Percentiles rank a stretch among this genome's conserved stretches.
These are phyloP conservation scores for Lasioglossum malachurum DNA, from an alignment of 2,888 invertebrate genomes.

Conservation along the genomic window DNA sequence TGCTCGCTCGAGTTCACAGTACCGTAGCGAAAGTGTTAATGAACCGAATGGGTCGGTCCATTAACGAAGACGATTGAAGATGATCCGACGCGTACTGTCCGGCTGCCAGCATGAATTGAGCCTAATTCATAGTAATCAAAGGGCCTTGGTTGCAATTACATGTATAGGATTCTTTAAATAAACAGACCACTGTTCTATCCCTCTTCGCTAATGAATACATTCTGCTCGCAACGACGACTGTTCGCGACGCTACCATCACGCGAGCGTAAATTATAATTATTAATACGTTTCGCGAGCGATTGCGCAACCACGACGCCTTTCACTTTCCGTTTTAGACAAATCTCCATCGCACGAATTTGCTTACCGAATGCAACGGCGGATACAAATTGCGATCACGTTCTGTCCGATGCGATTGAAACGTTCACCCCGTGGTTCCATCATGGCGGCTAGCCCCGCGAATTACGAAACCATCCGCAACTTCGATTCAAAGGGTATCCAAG, in stretches of 20 bases:
- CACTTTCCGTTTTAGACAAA: constrained; percentile 56
- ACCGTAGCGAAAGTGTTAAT: constrained; percentile 1
- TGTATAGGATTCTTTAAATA: neutral
- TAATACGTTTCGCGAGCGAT: constrained; percentile 26
- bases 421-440: neutral
- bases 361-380: neutral
- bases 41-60: neutral
- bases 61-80: constrained; percentile 15
- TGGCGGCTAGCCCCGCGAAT: neutral
- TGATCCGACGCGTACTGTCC: neutral
- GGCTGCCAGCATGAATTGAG: neutral
- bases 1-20: neutral
- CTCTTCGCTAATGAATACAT: neutral
- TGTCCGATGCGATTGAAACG: constrained; percentile 32
- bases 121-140: neutral
- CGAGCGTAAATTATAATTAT: constrained; percentile 27
- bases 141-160: neutral
- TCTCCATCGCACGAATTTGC: constrained; percentile 40
- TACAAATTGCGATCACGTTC: constrained; percentile 2
- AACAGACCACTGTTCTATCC: neutral
- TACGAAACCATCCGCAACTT: neutral
- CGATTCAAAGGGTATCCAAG: neutral
- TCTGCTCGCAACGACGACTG: constrained; percentile 8
- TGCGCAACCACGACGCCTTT: constrained; percentile 45
- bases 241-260: neutral